Conservation (phyloP, 2,888 invertebrate genomes). For the Panzeria rudis region DNA sequence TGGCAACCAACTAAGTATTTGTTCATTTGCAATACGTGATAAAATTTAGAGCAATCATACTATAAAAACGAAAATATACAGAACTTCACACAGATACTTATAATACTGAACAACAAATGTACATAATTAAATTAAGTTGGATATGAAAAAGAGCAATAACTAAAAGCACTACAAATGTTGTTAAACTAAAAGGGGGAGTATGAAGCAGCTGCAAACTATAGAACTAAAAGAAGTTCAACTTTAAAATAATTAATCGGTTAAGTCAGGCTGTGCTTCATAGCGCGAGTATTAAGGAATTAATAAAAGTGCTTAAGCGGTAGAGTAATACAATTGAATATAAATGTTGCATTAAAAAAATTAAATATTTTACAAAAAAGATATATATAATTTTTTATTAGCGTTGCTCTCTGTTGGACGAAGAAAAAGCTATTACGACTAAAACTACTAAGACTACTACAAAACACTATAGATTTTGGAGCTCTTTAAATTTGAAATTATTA, state of each 20-base stretch:
- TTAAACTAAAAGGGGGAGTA: background rate
- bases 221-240: background rate
- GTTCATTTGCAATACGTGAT: conserved; percentile 60
- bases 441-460: too few species aligned
- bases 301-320: background rate
- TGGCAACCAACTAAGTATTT: conserved; percentile 65
- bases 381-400: too few species aligned
- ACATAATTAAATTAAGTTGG: conserved; percentile 50
- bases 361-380: too few species aligned
- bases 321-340: background rate
- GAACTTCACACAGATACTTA: conserved; percentile 5
- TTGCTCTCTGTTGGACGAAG: too few species aligned
- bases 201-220: background rate
- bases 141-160: conserved; percentile 12
- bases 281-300: too few species aligned
- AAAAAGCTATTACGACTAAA: too few species aligned
- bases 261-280: too few species aligned
- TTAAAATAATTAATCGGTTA: background rate
- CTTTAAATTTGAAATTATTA: too few species aligned
- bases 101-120: conserved; percentile 3
- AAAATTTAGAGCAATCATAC: conserved; percentile 51
- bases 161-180: background rate
- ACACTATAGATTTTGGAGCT: too few species aligned
- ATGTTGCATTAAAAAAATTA: too few species aligned
- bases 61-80: background rate